phyloP scores from a whole-genome alignment of 2,113 vertebrate genomes.

The Canis aureus region DNA sequence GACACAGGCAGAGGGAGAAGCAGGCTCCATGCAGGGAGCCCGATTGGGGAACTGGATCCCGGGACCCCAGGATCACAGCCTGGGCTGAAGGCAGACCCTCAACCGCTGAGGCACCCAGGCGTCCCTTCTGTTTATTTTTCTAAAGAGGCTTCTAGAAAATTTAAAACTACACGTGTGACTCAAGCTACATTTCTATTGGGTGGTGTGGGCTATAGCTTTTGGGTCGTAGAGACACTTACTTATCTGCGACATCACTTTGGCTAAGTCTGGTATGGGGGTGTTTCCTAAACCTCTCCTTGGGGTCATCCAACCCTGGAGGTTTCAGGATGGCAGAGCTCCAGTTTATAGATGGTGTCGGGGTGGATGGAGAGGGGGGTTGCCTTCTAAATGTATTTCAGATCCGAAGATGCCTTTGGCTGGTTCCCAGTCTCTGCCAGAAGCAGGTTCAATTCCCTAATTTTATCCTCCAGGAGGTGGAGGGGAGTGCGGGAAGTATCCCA shows the following conservation, averaged over 20 bases:
- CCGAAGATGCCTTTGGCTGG: background rate
- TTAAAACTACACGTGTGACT: too few relatives aligned
- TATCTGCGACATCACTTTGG: background rate
- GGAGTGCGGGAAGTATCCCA: too few relatives aligned
- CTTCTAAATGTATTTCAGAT: background rate
- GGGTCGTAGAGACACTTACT: background rate
- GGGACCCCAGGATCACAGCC: background rate
- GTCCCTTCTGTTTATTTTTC: background rate
- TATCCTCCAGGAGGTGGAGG: background rate
- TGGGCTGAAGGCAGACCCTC: background rate
- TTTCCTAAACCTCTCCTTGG: background rate
- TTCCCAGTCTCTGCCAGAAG: background rate
- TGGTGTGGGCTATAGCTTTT: background rate
- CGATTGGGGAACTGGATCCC: background rate
- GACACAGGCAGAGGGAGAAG: background rate
- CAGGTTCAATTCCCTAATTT: background rate
- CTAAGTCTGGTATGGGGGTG: background rate
- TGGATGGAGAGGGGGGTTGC: background rate
- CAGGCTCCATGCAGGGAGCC: background rate
- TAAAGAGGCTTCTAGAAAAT: too few relatives aligned
- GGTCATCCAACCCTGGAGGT: background rate
- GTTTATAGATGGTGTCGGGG: background rate
- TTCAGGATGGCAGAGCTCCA: background rate
- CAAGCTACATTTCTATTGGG: background rate
- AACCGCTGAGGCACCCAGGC: too few relatives aligned